Conservation (phyloP, 64 coral and sea anemone genomes). For the Cladopsammia gracilis region DNA sequence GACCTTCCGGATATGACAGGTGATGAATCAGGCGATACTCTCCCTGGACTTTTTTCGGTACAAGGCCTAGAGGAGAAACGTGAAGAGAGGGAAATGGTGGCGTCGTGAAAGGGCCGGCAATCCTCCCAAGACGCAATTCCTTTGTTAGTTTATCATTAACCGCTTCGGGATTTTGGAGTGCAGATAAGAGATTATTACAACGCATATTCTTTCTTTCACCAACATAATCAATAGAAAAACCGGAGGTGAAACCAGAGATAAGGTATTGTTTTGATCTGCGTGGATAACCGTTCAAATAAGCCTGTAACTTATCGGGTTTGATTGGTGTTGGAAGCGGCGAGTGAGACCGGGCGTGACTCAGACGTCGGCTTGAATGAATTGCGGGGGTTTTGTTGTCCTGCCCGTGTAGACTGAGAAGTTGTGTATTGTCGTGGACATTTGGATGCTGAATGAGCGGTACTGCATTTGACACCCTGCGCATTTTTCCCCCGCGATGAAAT, state of each 20-base stretch:
- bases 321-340: too few species aligned
- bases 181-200: not conserved
- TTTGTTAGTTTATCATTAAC: not conserved
- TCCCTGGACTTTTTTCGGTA: not conserved
- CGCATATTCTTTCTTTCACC: not conserved
- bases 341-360: too few species aligned
- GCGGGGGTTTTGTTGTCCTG: too few species aligned
- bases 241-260: not conserved
- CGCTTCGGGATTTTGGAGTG: not conserved
- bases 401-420: too few species aligned
- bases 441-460: too few species aligned
- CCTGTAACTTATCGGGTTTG: too few species aligned
- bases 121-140: not conserved
- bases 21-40: slow-evolving; percentile 24
- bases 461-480: too few species aligned
- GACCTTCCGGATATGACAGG: not conserved
- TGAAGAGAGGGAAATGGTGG: not conserved
- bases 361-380: too few species aligned
- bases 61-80: not conserved
- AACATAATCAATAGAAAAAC: not conserved
- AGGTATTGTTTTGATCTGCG: not conserved
- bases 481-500: not conserved
- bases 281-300: too few species aligned
- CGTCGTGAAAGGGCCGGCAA: not conserved
- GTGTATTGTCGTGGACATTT: too few species aligned